Conservation (phyloP, 1,140 invertebrate genomes). For the Drosophila burlai region DNA sequence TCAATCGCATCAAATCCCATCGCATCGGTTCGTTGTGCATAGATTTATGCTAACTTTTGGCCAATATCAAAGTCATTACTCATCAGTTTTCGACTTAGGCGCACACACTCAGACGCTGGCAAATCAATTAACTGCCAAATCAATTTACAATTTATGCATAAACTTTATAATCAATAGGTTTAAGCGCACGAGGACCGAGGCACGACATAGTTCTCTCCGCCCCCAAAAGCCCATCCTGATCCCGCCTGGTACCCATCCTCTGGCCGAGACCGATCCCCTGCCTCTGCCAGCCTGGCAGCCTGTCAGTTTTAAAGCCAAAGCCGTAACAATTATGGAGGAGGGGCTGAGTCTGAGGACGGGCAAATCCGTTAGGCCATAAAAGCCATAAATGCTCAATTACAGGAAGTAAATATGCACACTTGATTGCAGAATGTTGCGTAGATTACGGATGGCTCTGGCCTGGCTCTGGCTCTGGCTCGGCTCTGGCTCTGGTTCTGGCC, state of each 20-base stretch:
- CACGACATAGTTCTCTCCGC: slow-evolving; percentile 5
- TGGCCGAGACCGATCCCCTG: not conserved
- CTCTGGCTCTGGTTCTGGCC: slow-evolving; percentile 17
- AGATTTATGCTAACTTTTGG: slow-evolving; percentile 39
- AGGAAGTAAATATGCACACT: slow-evolving; percentile 83
- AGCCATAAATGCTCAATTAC: slow-evolving; percentile 83
- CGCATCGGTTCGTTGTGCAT: slow-evolving; percentile 24
- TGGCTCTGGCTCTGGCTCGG: not conserved
- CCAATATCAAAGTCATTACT: slow-evolving; percentile 53
- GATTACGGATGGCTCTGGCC: slow-evolving; percentile 43
- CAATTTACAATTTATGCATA: slow-evolving; percentile 83
- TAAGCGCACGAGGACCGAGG: slow-evolving; percentile 39
- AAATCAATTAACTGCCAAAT: slow-evolving; percentile 82
- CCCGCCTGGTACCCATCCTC: not conserved
- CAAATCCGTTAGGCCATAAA: slow-evolving; percentile 82
- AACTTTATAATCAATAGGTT: slow-evolving; percentile 80
- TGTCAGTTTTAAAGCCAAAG: slow-evolving; percentile 65
- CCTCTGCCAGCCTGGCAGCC: not conserved
- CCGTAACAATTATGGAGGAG: slow-evolving; percentile 72
- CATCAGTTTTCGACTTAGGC: slow-evolving; percentile 41
- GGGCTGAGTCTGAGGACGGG: slow-evolving; percentile 10
- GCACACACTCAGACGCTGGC: slow-evolving; percentile 31
- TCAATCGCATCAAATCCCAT: slow-evolving; percentile 20
- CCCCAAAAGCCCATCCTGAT: not conserved
- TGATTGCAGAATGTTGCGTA: slow-evolving; percentile 81